Evolutionary conservation across 2,113 vertebrate species (phyloP).

Genomic region (Tragelaphus buxtoni): DNA sequence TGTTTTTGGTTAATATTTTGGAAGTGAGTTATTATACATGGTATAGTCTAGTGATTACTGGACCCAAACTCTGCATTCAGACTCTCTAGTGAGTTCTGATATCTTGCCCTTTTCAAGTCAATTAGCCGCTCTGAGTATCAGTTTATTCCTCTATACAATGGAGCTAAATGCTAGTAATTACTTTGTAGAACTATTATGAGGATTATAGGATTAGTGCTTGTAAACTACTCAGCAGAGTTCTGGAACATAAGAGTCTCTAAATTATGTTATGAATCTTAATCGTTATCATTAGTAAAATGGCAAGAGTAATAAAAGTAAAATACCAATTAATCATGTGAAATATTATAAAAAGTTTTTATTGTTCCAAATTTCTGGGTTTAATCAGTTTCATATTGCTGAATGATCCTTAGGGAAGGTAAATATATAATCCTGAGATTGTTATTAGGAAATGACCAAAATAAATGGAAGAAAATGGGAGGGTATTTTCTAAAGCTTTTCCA

Average conservation of each 20-base stretch:
- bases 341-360: neutral
- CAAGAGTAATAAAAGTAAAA: conserved; percentile 8
- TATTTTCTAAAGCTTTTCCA: neutral
- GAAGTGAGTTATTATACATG: neutral
- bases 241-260: neutral
- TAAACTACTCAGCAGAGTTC: neutral
- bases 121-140: conserved; percentile 10
- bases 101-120: neutral
- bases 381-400: neutral
- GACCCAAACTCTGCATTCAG: neutral
- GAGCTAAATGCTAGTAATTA: neutral
- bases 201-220: neutral
- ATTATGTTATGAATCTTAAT: neutral
- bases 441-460: neutral
- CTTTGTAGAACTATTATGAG: neutral
- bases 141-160: conserved; percentile 27
- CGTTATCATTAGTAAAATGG: neutral
- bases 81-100: neutral
- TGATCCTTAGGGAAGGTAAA: neutral
- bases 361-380: neutral
- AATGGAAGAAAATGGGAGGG: neutral
- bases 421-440: neutral
- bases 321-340: neutral
- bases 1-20: neutral
- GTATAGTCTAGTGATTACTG: neutral